These are phyloP conservation scores for Nothocercus julius DNA, from an alignment of 2,113 vertebrate species.

Conservation along the genomic window DNA sequence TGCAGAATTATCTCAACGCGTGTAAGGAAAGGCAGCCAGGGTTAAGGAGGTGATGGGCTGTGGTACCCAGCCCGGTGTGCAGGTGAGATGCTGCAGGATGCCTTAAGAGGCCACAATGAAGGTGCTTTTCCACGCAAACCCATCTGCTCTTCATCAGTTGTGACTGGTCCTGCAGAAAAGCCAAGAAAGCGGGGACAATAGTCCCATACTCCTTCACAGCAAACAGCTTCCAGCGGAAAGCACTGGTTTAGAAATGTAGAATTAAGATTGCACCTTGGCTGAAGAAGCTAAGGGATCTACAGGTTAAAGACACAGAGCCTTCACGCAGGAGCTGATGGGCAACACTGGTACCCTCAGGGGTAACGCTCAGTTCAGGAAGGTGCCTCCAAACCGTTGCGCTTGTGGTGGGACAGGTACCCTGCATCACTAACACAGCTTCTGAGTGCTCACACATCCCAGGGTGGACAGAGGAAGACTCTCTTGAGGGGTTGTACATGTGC, in stretches of 20 bases:
- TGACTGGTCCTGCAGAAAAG: background rate
- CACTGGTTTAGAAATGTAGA: background rate
- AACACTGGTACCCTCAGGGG: background rate
- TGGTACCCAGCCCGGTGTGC: background rate
- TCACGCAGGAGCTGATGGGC: background rate
- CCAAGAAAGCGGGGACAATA: background rate
- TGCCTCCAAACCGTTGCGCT: rapidly evolving
- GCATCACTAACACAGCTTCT: background rate
- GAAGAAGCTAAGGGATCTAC: background rate
- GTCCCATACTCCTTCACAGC: background rate
- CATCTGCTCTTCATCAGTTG: background rate
- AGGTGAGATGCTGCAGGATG: background rate
- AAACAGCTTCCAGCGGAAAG: background rate
- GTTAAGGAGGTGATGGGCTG: background rate
- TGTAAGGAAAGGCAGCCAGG: background rate
- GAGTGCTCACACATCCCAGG: background rate
- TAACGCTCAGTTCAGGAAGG: background rate
- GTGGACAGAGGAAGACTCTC: background rate
- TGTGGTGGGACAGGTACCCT: background rate
- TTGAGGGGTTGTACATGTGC: background rate
- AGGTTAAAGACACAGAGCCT: background rate
- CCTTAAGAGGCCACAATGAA: background rate
- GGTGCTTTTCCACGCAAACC: background rate
- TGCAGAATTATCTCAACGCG: background rate
- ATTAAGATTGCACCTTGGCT: background rate